These are phyloP conservation scores for Tenthredo distinguenda DNA, from an alignment of 2,888 invertebrate species.

Conservation along the genomic window DNA sequence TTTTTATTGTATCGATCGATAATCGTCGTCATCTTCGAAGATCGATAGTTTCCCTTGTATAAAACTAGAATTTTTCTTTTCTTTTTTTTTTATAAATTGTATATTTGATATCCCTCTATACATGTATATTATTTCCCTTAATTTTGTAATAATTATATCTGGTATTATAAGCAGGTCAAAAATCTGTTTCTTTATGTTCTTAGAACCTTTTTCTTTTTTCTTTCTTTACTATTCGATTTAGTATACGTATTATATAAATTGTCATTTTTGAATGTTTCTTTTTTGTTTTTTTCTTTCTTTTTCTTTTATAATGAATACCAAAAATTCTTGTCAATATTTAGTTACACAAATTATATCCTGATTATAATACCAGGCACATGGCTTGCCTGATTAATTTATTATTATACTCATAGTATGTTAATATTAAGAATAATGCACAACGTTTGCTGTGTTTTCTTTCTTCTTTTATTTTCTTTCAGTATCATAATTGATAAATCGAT, in stretches of 20 bases:
- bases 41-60: background rate
- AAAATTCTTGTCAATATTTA: background rate
- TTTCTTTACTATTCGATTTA: background rate
- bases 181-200: background rate
- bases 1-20: background rate
- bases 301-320: background rate
- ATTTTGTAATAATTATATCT: background rate
- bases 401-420: background rate
- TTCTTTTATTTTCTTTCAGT: background rate
- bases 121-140: background rate
- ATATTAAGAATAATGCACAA: background rate
- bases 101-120: background rate
- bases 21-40: background rate
- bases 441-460: background rate
- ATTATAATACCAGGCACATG: background rate
- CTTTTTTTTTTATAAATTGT: background rate
- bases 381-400: slow-evolving; percentile 2
- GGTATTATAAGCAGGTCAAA: background rate
- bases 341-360: background rate
- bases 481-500: too few relatives aligned
- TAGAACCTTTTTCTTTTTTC: background rate
- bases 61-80: background rate
- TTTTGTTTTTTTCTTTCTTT: background rate
- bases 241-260: too few relatives aligned
- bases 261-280: too few relatives aligned